Percentiles rank a stretch among this genome's conserved stretches.
Evolutionary conservation across 2,113 vertebrate species (phyloP).

Genomic region (Galemys pyrenaicus): DNA sequence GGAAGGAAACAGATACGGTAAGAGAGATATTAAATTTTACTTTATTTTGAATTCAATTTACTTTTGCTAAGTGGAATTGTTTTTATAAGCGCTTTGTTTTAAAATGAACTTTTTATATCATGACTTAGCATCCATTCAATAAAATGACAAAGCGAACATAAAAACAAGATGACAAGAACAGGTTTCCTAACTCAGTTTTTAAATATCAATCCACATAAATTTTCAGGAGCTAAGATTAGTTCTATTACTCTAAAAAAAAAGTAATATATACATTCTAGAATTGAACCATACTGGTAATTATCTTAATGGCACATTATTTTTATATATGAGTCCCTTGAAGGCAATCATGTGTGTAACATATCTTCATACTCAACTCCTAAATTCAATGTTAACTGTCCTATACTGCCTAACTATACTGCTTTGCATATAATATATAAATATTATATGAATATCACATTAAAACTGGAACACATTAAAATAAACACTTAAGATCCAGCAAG

Average conservation of each 20-base stretch:
- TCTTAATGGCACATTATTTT: neutral
- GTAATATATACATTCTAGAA: neutral
- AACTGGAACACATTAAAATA: constrained; percentile 17
- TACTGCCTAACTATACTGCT: neutral
- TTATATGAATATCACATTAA: neutral
- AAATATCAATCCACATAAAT: neutral
- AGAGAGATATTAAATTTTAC: neutral
- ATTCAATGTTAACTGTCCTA: neutral
- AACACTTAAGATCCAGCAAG: neutral
- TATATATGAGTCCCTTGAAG: neutral
- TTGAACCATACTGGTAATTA: constrained; percentile 20
- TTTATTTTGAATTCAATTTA: constrained; percentile 19
- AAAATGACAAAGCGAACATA: constrained; percentile 13
- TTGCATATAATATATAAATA: neutral
- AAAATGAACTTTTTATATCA: constrained; percentile 1
- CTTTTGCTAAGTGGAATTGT: neutral
- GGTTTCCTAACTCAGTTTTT: constrained; percentile 10
- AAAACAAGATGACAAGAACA: constrained; percentile 14
- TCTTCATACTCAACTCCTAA: neutral
- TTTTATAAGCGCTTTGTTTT: neutral
- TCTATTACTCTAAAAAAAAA: neutral
- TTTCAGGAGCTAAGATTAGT: neutral
- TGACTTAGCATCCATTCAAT: neutral
- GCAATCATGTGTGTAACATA: neutral
- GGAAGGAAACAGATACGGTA: neutral